A percentile compares a stretch with the other conserved stretches of the same genome.
Evolutionary conservation across 2,797 vertebrate species (phyloP).

Genomic region (Diplodus sargus): DNA sequence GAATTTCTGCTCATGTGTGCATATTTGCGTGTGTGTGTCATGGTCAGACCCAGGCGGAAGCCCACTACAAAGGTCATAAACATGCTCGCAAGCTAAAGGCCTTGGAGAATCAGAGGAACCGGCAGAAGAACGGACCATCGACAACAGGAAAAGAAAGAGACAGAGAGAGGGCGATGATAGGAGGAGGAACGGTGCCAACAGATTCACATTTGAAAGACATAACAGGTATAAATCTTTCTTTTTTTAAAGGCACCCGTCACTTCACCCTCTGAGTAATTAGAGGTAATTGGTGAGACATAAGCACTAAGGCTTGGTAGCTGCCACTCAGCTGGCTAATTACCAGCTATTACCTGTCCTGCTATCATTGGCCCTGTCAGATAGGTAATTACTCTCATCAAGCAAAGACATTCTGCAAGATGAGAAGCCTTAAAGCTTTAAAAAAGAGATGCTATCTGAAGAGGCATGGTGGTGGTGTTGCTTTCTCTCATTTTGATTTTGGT

Average conservation of each 20-base stretch:
- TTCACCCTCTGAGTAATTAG: conserved; percentile 64
- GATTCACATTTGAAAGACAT: conserved; percentile 61
- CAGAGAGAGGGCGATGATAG: conserved; percentile 38
- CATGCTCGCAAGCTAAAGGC: conserved; percentile 94
- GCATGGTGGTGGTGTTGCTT: conserved; percentile 2
- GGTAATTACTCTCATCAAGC: conserved; percentile 74
- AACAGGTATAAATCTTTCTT: conserved; percentile 68
- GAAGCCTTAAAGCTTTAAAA: conserved; percentile 48
- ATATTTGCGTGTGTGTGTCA: conserved; percentile 35
- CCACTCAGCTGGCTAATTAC: conserved; percentile 76
- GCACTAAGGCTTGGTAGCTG: conserved; percentile 66
- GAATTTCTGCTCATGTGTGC: conserved; percentile 39
- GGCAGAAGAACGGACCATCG: conserved; percentile 65
- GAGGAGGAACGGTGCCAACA: conserved; percentile 41
- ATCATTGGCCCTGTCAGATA: conserved; percentile 68
- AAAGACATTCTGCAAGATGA: conserved; percentile 48
- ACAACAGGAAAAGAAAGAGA: conserved; percentile 55
- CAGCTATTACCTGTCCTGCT: conserved; percentile 75
- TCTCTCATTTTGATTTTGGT: conserved; percentile 23
- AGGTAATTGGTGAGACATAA: conserved; percentile 65
- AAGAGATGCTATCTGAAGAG: conserved; percentile 41
- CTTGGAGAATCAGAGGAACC: conserved; percentile 88
- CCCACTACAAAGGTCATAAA: conserved; percentile 98
- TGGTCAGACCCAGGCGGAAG: conserved; percentile 94
- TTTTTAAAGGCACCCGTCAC: conserved; percentile 32